Base-by-base conservation (phyloP, 2,888 invertebrate species). In the Panzeria rudis region DNA sequence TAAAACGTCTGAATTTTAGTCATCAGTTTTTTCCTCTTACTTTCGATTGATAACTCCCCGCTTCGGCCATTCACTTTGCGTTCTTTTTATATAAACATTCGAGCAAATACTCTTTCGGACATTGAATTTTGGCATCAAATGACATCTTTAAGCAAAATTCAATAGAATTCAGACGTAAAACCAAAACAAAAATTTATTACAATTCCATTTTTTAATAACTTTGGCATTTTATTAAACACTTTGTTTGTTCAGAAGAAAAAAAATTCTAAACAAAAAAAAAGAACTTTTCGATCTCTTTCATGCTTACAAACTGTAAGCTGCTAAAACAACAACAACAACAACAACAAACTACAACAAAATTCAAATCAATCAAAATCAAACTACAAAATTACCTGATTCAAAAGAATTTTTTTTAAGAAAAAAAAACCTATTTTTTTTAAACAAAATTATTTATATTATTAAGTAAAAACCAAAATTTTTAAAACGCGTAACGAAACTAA, bases 311-410 rank as follows among this genome's bases (percentile, higher is more conserved):
- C 32, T 25, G 62, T 61, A 50, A 44, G 50, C 54, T 64, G 32
- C 38, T 38, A 75, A 62, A 71, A 61, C n/a, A 8, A 11, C 2
- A 13, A 72, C 32, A 76, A 17, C 59, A 75, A 56, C 50, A 29
- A 29, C 15, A 20, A 47, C 47, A 72, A 50, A 35, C 17, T 6
- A 59, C 35, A 17, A 41, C 59, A 59, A 71, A 69, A 72, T 66
- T 73, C 20, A 35, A 82, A 69, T 71, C 76, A 82, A 71, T 71
- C 62, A 81, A 86, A 83, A 87, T 89, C 75, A 86, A 89, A 91
- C 91, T 91, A 91, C 91, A 89, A 91, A 91, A 91, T 91, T 91
- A 91, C 91, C 91, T 91, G 91, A 91, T 73, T 79, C 69, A 76
- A 82, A 83, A 86, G 62, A 61, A 71, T 54, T 61, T 62, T 83